A percentile compares a stretch with the other conserved stretches of the same genome.
Evolutionary conservation across 2,888 invertebrate species (phyloP).

Genomic region (Polymixis lichenea): DNA sequence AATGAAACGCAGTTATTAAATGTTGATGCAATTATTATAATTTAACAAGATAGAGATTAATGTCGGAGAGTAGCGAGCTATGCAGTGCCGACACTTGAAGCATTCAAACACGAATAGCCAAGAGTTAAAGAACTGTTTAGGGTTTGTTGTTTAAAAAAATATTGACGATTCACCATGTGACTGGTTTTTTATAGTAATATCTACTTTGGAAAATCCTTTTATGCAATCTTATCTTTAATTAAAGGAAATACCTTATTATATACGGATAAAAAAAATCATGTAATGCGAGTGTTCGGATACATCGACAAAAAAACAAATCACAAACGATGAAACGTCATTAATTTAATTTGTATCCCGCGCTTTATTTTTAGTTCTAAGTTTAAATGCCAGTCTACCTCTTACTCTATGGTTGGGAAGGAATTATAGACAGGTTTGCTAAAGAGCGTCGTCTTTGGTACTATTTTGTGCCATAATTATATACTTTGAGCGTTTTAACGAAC

Average conservation of each 20-base stretch:
- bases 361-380: conserved; percentile 23
- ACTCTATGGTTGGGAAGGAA: conserved; percentile 65
- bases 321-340: conserved; percentile 21
- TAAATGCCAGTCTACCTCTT: conserved; percentile 53
- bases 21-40: conserved; percentile 82
- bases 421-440: conserved; percentile 75
- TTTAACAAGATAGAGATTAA: conserved; percentile 80
- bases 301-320: conserved; percentile 34
- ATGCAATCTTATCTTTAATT: conserved; percentile 16
- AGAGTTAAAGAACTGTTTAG: neutral
- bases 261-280: neutral
- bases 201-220: conserved; percentile 9
- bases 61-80: conserved; percentile 59
- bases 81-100: conserved; percentile 51
- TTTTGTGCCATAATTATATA: conserved; percentile 72
- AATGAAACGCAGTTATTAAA: conserved; percentile 81
- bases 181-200: conserved; percentile 17
- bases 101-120: conserved; percentile 2
- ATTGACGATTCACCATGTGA: neutral
- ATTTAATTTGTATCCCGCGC: conserved; percentile 36
- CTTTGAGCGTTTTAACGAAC: conserved; percentile 68
- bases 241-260: conserved; percentile 17
- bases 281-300: conserved; percentile 2
- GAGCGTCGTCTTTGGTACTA: conserved; percentile 74
- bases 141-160: neutral